Percentiles rank a stretch among this genome's conserved stretches.
Conservation (phyloP, 2,888 invertebrate species). For the Eupithecia vulgata region DNA sequence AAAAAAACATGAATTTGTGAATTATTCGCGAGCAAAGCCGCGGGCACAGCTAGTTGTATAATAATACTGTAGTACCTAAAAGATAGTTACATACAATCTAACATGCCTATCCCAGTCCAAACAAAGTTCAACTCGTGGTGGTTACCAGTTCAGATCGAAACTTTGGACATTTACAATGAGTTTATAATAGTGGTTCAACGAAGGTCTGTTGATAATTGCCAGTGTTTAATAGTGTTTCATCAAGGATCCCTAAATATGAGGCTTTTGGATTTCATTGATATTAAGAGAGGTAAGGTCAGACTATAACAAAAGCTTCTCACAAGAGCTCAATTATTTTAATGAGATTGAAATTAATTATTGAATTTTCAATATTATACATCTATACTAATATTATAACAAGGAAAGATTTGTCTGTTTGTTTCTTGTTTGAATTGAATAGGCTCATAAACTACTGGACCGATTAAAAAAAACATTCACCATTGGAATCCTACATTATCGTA, state of each 20-base stretch:
- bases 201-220: neutral
- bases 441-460: no score
- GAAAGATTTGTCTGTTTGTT: no score
- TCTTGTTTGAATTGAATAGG: no score
- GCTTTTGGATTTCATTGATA: neutral
- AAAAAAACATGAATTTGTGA: no score
- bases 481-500: no score
- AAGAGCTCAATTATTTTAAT: constrained; percentile 1
- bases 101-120: neutral
- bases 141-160: neutral
- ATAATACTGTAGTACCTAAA: no score
- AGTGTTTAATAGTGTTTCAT: neutral
- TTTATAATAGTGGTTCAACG: neutral
- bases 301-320: neutral
- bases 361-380: no score
- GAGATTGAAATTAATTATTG: neutral
- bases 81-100: neutral
- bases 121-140: neutral
- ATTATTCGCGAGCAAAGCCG: no score
- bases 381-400: no score
- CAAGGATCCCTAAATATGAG: neutral
- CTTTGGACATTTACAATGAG: neutral
- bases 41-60: no score
- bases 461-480: no score
- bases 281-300: neutral